phyloP scores from a whole-genome alignment of 2,888 invertebrate species.

The Hydrotaea cyrtoneurina region DNA sequence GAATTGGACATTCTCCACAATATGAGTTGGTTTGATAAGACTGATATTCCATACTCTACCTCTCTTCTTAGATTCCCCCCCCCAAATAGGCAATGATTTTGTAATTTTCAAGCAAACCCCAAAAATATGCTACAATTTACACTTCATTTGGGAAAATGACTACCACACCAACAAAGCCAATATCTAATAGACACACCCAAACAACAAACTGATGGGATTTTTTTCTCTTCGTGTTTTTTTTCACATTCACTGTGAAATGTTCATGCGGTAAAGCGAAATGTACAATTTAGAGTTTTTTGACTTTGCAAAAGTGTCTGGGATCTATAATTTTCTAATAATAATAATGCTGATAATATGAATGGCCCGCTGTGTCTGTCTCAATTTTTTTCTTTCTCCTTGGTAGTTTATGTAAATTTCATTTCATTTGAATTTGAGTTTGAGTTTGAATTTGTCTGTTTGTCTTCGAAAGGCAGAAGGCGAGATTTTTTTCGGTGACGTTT shows the following conservation, averaged over 20 bases:
- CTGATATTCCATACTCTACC: no score
- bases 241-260: not conserved
- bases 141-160: not conserved
- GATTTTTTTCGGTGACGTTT: not conserved
- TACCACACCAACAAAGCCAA: not conserved
- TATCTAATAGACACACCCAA: not conserved
- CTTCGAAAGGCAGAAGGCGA: not conserved
- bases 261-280: not conserved
- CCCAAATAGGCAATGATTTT: not conserved
- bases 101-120: not conserved
- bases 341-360: not conserved
- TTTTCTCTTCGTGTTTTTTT: not conserved
- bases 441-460: not conserved
- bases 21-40: no score
- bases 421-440: not conserved
- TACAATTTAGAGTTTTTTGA: constrained; percentile 9
- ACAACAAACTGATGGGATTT: no score
- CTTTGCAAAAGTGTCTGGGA: not conserved
- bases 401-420: not conserved
- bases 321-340: constrained; percentile 9
- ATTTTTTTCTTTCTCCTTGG: not conserved
- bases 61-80: not conserved
- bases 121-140: not conserved
- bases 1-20: no score
- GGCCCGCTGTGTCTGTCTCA: not conserved